A percentile compares a stretch with the other conserved stretches of the same genome.
These are phyloP conservation scores for Babyrousa celebensis DNA, from an alignment of 2,797 vertebrate genomes.

Conservation along the genomic window DNA sequence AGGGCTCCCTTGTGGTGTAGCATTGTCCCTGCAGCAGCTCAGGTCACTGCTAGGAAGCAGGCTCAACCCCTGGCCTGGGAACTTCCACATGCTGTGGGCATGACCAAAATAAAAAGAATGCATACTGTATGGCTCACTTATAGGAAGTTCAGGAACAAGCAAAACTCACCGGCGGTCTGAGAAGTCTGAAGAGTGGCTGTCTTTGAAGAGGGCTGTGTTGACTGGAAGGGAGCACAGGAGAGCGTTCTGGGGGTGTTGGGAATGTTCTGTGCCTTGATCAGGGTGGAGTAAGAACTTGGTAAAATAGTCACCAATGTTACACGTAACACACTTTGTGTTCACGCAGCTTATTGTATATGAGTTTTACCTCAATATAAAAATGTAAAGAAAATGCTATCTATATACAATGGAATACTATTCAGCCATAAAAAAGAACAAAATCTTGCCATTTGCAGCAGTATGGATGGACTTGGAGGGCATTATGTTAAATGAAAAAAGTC, in stretches of 20 bases:
- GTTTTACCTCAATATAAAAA: background rate
- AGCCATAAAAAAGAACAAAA: background rate
- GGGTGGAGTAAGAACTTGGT: background rate
- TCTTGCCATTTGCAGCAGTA: background rate
- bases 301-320: background rate
- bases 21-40: too few relatives aligned
- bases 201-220: background rate
- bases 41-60: too few relatives aligned
- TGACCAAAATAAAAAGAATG: background rate
- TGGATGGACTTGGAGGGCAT: background rate
- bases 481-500: background rate
- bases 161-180: accelerated
- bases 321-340: background rate
- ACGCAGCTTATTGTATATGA: background rate
- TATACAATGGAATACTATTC: background rate
- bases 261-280: background rate
- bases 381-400: background rate
- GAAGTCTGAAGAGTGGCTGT: background rate
- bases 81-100: too few relatives aligned
- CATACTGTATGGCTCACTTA: background rate
- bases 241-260: background rate
- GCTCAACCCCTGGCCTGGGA: too few relatives aligned
- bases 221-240: background rate
- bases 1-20: too few relatives aligned
- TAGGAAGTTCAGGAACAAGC: background rate